Evolutionary conservation across 2,888 invertebrate species (phyloP).

Genomic region (Leptinotarsa haldemani): DNA sequence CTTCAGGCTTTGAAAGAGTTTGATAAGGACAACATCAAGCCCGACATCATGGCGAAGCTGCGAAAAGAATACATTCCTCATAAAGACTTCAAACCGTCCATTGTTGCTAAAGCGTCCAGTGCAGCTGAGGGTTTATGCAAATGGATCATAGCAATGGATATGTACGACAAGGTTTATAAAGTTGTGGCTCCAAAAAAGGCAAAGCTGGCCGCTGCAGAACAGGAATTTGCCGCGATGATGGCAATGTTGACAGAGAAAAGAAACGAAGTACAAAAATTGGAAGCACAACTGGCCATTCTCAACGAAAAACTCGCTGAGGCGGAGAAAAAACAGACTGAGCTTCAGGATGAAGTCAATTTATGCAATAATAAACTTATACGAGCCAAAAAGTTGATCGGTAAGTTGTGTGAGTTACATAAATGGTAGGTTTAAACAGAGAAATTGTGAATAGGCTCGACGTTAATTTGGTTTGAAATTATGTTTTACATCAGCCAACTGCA

Average conservation of each 20-base stretch:
- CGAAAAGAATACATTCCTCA: conserved; percentile 80
- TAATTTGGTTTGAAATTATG: too few species aligned
- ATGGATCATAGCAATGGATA: conserved; percentile 92
- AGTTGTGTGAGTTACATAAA: background rate
- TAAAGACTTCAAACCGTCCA: conserved; percentile 81
- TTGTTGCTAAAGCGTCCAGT: conserved; percentile 89
- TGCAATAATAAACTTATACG: conserved; percentile 84
- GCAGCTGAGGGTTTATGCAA: conserved; percentile 94
- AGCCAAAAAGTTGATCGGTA: conserved; percentile 51
- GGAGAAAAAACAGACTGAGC: conserved; percentile 73
- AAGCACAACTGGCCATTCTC: conserved; percentile 79
- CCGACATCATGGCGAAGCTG: conserved; percentile 78
- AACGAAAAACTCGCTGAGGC: conserved; percentile 77
- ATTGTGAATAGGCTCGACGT: too few species aligned
- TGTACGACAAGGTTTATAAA: conserved; percentile 87
- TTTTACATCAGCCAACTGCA: too few species aligned
- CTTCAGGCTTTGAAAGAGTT: conserved; percentile 80
- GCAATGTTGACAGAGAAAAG: conserved; percentile 86
- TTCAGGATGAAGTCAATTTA: conserved; percentile 80
- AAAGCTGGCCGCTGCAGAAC: conserved; percentile 83
- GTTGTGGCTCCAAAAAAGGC: conserved; percentile 88
- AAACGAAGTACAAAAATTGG: conserved; percentile 79
- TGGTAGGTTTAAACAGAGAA: too few species aligned
- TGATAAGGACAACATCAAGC: conserved; percentile 86
- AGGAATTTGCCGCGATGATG: conserved; percentile 85